phyloP scores from a whole-genome alignment of 37 sponge, comb jelly and placozoan species.

The Haliclona indistincta region DNA sequence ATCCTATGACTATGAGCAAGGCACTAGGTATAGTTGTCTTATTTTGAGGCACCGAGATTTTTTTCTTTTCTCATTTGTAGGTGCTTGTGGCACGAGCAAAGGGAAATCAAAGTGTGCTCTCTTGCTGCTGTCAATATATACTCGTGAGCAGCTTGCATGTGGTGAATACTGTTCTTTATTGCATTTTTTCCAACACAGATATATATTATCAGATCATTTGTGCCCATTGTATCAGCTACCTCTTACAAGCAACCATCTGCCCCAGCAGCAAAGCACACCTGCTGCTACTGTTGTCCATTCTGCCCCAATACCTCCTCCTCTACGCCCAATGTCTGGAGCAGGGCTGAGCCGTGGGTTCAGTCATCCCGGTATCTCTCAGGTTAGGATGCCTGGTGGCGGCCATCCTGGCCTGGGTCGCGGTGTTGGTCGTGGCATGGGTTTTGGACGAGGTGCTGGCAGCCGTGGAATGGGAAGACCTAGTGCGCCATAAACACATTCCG shows the following conservation, averaged over 20 bases:
- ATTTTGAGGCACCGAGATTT: not conserved
- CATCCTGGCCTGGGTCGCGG: no score
- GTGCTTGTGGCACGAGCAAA: conserved; percentile 59
- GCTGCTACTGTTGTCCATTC: not conserved
- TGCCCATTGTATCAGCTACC: conserved; percentile 65
- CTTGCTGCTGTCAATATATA: conserved; percentile 46
- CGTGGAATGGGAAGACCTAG: no score
- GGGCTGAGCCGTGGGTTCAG: no score
- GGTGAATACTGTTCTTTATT: not conserved
- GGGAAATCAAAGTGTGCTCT: conserved; percentile 59
- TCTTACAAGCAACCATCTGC: conserved; percentile 62
- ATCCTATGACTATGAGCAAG: conserved; percentile 50
- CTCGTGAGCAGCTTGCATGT: not conserved
- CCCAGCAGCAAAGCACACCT: conserved; percentile 3
- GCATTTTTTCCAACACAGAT: conserved; percentile 9
- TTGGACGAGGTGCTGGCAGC: no score
- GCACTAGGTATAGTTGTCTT: conserved; percentile 18
- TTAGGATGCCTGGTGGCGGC: no score
- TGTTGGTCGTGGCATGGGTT: no score
- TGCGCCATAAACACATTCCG: no score
- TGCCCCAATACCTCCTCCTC: no score
- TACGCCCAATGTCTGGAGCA: no score
- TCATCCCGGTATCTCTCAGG: no score
- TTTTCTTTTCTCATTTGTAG: no score
- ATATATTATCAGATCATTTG: conserved; percentile 64